Evolutionary conservation across 1,140 invertebrate genomes (phyloP).

Genomic region (Gryon sp.): DNA sequence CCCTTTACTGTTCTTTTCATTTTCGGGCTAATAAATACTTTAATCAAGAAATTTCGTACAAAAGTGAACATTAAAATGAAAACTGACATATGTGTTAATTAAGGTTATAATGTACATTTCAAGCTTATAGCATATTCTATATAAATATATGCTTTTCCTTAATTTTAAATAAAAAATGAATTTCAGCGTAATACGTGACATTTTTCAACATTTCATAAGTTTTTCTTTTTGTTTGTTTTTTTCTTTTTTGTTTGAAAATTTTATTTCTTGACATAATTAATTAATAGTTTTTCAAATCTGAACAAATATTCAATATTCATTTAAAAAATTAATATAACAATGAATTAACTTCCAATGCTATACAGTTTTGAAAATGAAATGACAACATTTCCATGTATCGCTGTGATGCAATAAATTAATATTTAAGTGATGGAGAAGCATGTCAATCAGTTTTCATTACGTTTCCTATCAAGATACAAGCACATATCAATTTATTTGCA

Average conservation of each 20-base stretch:
- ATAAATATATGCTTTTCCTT: not conserved
- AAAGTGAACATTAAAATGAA: not conserved
- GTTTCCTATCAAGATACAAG: constrained; percentile 35
- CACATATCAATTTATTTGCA: constrained; percentile 17
- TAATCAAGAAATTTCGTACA: not conserved
- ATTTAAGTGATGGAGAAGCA: constrained; percentile 25
- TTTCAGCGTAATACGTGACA: not conserved
- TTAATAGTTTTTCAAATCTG: too few species aligned
- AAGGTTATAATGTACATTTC: not conserved
- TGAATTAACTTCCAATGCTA: too few species aligned
- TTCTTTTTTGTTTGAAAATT: too few species aligned
- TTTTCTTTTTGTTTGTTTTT: not conserved
- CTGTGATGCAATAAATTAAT: constrained; percentile 38
- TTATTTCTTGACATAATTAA: too few species aligned
- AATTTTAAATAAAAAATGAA: not conserved
- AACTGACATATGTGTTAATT: constrained; percentile 7
- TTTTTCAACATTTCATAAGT: not conserved
- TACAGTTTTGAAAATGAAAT: constrained; percentile 37
- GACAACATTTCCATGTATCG: constrained; percentile 46
- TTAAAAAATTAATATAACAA: too few species aligned
- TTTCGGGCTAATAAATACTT: not conserved
- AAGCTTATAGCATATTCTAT: too few species aligned
- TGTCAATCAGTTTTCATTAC: constrained; percentile 24
- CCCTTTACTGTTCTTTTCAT: not conserved
- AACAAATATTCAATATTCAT: too few species aligned